Evolutionary conservation across 2,113 vertebrate genomes (phyloP).

Genomic region (Oophaga pumilio): DNA sequence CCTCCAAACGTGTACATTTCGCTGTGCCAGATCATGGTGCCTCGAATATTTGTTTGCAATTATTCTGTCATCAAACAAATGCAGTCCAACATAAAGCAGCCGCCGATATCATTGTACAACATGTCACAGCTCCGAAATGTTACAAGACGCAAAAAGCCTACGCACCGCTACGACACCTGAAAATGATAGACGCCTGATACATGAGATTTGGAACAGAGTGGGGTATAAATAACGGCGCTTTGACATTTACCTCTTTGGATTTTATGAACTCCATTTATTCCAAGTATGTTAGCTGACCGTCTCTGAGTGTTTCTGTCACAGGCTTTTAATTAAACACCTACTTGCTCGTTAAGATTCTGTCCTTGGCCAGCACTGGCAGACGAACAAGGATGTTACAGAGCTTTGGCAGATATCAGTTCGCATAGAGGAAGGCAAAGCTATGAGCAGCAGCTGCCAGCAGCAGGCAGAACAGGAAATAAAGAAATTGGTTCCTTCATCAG

Average conservation of each 20-base stretch:
- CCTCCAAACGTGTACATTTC: slow-evolving; percentile 1
- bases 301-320: slow-evolving; percentile 58
- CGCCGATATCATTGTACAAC: slow-evolving; percentile 20
- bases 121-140: slow-evolving; percentile 47
- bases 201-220: slow-evolving; percentile 60
- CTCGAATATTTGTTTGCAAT: slow-evolving; percentile 39
- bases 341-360: slow-evolving; percentile 58
- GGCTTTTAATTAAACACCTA: slow-evolving; percentile 63
- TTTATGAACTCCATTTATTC: slow-evolving; percentile 57
- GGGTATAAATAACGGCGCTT: slow-evolving; percentile 60
- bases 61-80: slow-evolving; percentile 31
- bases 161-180: slow-evolving; percentile 56
- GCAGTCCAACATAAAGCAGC: slow-evolving; percentile 18
- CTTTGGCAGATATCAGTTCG: slow-evolving; percentile 57
- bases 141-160: slow-evolving; percentile 56
- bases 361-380: slow-evolving; percentile 31
- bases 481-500: slow-evolving; percentile 54
- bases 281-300: slow-evolving; percentile 60
- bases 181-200: slow-evolving; percentile 61
- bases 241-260: slow-evolving; percentile 60
- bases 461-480: slow-evolving; percentile 16
- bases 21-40: background rate
- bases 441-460: slow-evolving; percentile 25
- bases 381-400: slow-evolving; percentile 46
- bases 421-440: slow-evolving; percentile 47